Evolutionary conservation across 2,113 vertebrate species (phyloP).

Genomic region (Manacus vitellinus): DNA sequence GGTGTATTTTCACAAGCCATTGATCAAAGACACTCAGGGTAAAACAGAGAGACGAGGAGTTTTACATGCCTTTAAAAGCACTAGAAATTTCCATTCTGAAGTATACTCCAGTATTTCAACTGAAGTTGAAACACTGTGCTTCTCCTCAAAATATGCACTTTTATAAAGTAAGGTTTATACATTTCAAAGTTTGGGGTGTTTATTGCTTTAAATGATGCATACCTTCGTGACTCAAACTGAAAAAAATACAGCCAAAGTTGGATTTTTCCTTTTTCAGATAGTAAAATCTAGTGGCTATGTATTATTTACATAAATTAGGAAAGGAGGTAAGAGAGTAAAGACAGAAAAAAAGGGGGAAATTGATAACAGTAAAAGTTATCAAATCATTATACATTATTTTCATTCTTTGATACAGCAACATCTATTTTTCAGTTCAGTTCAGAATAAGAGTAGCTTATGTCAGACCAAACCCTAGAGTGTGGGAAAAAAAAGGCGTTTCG

Average conservation of each 20-base stretch:
- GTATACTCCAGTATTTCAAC: neutral
- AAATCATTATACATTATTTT: neutral
- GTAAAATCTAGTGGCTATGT: neutral
- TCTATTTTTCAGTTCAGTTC: neutral
- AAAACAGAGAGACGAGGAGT: neutral
- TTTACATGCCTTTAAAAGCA: neutral
- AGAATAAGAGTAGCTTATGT: neutral
- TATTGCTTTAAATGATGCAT: neutral
- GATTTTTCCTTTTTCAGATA: neutral
- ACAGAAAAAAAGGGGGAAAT: rapidly evolving
- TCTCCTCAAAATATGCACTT: neutral
- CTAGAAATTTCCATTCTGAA: neutral
- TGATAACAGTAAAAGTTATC: neutral
- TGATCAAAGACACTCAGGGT: neutral
- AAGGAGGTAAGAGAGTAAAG: neutral
- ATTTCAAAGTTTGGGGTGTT: neutral
- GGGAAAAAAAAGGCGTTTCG: neutral
- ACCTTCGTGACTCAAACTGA: neutral
- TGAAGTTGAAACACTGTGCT: neutral
- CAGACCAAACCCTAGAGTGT: neutral
- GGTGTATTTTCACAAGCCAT: neutral
- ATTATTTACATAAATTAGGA: neutral
- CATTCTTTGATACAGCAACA: neutral
- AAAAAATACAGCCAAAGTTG: neutral
- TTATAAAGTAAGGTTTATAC: neutral